Conservation (phyloP, 2,113 vertebrate species). For the Acrocephalus kingi region DNA sequence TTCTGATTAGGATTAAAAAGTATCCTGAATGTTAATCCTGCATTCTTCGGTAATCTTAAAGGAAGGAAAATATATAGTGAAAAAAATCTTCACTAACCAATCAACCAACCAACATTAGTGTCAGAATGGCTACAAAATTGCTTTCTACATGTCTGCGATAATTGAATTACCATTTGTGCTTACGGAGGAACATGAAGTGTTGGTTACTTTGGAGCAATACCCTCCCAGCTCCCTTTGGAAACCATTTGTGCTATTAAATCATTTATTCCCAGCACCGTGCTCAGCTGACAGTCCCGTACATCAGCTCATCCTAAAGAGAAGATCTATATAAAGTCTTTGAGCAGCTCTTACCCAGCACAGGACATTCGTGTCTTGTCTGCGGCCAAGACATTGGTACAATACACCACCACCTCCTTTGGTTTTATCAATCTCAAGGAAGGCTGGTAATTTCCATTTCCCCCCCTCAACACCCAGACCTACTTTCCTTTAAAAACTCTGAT, state of each 20-base stretch:
- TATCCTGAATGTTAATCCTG: background rate
- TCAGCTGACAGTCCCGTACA: background rate
- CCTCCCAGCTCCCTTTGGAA: background rate
- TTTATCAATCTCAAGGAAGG: background rate
- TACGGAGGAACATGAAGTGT: background rate
- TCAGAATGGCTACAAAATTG: background rate
- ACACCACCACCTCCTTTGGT: background rate
- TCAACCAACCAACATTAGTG: background rate
- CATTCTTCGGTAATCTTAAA: background rate
- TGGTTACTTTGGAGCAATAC: background rate
- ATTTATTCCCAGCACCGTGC: background rate
- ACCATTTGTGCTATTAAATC: background rate
- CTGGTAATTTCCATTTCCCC: constrained; percentile 43
- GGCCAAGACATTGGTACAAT: background rate
- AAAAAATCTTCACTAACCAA: background rate
- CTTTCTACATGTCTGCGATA: background rate
- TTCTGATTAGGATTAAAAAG: background rate
- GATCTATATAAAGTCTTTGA: background rate
- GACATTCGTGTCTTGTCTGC: rapidly evolving
- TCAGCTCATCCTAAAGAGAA: background rate
- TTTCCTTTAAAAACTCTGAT: constrained; percentile 63
- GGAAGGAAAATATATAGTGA: background rate
- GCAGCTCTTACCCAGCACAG: background rate
- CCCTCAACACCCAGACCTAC: constrained; percentile 61
- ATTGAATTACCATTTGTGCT: background rate